Percentiles rank a stretch among this genome's conserved stretches.
These are phyloP conservation scores for Tillus elongatus DNA, from an alignment of 2,888 invertebrate genomes.

Conservation along the genomic window DNA sequence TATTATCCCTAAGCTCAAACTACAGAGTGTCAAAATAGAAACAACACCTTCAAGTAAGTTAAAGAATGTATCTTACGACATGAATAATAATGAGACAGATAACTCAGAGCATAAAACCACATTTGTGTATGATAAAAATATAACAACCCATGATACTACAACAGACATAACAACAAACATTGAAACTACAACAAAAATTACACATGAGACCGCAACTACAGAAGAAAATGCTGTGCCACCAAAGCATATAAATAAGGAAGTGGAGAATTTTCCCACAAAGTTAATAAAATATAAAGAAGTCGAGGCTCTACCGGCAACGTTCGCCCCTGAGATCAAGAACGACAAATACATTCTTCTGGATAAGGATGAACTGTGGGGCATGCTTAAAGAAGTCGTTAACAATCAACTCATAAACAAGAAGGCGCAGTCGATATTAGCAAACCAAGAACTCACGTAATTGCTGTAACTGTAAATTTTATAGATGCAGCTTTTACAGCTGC, in stretches of 20 bases:
- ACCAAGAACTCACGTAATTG: slow-evolving; percentile 25
- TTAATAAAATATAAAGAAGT: slow-evolving; percentile 14
- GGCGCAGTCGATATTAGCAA: slow-evolving; percentile 18
- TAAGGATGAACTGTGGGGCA: slow-evolving; percentile 53
- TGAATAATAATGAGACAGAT: background rate
- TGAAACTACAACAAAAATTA: background rate
- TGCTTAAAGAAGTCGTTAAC: slow-evolving; percentile 49
- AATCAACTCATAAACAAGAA: slow-evolving; percentile 26
- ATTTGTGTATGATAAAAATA: background rate
- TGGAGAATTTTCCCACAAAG: slow-evolving; percentile 14
- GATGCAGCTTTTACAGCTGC: no score
- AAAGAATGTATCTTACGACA: background rate
- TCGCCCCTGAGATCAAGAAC: slow-evolving; percentile 38
- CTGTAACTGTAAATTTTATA: background rate
- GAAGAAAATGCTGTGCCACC: background rate
- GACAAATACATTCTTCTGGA: slow-evolving; percentile 50
- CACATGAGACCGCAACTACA: background rate
- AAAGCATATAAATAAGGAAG: background rate
- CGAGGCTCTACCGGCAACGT: slow-evolving; percentile 24
- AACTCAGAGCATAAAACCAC: background rate
- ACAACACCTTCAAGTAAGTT: no score
- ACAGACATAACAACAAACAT: background rate
- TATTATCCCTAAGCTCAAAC: background rate
- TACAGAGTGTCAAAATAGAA: background rate
- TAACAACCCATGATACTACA: background rate